Conservation (phyloP, 2,797 vertebrate species). For the Aeoliscus strigatus region DNA sequence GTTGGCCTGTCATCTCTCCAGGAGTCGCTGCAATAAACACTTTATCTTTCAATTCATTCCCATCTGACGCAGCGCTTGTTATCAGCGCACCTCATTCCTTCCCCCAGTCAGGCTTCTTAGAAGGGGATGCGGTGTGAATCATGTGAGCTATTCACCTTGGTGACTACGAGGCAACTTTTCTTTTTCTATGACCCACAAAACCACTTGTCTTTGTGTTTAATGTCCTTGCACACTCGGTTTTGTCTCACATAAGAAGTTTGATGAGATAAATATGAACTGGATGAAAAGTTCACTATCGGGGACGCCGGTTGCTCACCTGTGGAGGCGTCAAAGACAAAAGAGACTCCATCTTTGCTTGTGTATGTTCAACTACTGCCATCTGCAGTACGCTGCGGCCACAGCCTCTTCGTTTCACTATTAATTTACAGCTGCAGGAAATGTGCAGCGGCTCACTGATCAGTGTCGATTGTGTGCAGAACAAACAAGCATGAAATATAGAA, state of each 20-base stretch:
- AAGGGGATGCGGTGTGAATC: conserved; percentile 69
- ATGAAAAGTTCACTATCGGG: conserved; percentile 67
- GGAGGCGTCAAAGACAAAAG: conserved; percentile 38
- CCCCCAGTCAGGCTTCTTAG: conserved; percentile 54
- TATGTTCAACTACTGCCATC: conserved; percentile 75
- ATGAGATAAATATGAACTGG: conserved; percentile 72
- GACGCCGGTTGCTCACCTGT: conserved; percentile 67
- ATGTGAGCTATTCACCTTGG: conserved; percentile 42
- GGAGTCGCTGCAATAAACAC: conserved; percentile 69
- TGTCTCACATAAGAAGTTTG: conserved; percentile 61
- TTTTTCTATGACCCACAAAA: conserved; percentile 45
- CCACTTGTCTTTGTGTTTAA: conserved; percentile 63
- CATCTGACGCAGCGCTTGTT: conserved; percentile 62
- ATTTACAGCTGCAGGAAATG: conserved; percentile 55
- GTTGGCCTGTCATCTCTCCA: conserved; percentile 66
- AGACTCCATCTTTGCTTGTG: conserved; percentile 2
- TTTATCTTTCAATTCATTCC: conserved; percentile 66
- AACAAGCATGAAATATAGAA: conserved; percentile 63
- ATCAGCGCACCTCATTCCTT: conserved; percentile 62
- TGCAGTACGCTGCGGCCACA: conserved; percentile 57
- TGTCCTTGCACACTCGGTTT: conserved; percentile 64
- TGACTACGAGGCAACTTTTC: conserved; percentile 47
- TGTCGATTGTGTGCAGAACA: conserved; percentile 56
- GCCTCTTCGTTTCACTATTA: conserved; percentile 32
- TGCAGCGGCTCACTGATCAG: conserved; percentile 55